Evolutionary conservation across 2,888 invertebrate genomes (phyloP), one percentile per base, ranked within the genome.

Genomic region (Clepsis dumicolana): DNA sequence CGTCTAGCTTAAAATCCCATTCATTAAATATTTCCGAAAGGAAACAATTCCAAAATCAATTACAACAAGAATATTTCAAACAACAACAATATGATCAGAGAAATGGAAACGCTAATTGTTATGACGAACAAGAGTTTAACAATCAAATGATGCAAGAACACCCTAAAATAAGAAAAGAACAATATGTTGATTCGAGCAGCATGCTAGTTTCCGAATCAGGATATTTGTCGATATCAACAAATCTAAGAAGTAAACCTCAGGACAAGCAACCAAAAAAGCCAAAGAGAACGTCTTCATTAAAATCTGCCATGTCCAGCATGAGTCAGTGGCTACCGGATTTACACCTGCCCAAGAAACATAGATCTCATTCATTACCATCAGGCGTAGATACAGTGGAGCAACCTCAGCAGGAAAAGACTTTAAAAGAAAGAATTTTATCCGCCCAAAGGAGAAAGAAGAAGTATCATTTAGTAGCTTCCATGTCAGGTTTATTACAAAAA

Each of bases 401-500:
- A 81, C 81, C 91, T 76, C 87, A 92, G 81, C 89, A 94, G 85
- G 89, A 93, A 85, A 86, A 91, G 86, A 72, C 91, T 52, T 78
- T 93, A 41, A 93, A 93, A 78, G 93, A 93, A 83, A 85, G 93
- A 77, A 87, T 93, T 73, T 75, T 93, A 69, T 90, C 91, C 14
- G 92, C 93, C 4, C 93, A 94, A 74, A 84, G 94, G 77, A 96
- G 96, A 80, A 97, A 97, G 89, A 97, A 97, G 85, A 97, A 97
- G 81, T 96, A 96, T 75, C 96, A 96, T 4, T 93, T 98, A 63
- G 97, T 97, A 0, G 96, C 97, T 0, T 97, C 97, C 0, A 96
- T 98, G 89, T 97, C 97, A 0, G 97, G 97, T 24, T 95, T 98
- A 71, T 90, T 98, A 75, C 97, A 97, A 85, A 98, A 97, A 90